Evolutionary conservation across 2,888 invertebrate genomes (phyloP).

Genomic region (Andrena haemorrhoa): DNA sequence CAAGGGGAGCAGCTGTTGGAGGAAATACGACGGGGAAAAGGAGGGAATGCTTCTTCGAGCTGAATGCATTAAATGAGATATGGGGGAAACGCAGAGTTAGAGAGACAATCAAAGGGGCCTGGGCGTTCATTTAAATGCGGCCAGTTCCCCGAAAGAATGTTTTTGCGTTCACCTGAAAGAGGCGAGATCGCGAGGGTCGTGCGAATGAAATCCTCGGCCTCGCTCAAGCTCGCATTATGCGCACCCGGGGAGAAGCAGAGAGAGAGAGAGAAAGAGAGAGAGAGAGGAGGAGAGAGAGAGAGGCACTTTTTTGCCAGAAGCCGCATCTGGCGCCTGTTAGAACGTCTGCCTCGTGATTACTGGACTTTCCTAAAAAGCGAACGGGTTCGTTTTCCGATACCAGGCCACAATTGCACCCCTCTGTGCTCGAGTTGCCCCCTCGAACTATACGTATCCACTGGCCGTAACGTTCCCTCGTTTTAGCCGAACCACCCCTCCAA

Average conservation of each 20-base stretch:
- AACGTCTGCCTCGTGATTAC: slow-evolving; percentile 32
- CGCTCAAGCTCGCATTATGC: slow-evolving; percentile 58
- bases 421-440: neutral
- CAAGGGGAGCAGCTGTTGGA: neutral
- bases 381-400: slow-evolving; percentile 54
- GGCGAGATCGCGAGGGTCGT: slow-evolving; percentile 32
- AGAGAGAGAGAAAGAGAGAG: neutral
- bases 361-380: slow-evolving; percentile 52
- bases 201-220: slow-evolving; percentile 53
- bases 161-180: slow-evolving; percentile 39
- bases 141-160: slow-evolving; percentile 29
- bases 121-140: slow-evolving; percentile 25
- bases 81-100: slow-evolving; percentile 13
- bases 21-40: neutral
- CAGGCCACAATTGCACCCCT: slow-evolving; percentile 34
- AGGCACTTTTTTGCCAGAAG: slow-evolving; percentile 43
- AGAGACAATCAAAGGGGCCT: slow-evolving; percentile 23
- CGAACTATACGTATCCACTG: neutral
- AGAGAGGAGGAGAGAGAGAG: neutral
- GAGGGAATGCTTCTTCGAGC: neutral
- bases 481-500: slow-evolving; percentile 8
- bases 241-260: slow-evolving; percentile 1
- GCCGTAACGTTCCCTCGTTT: slow-evolving; percentile 9
- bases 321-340: slow-evolving; percentile 57
- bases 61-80: slow-evolving; percentile 36